A percentile compares a stretch with the other conserved stretches of the same genome.
Conservation (phyloP, 2,113 vertebrate genomes). For the Cyanoramphus novaezelandiae region DNA sequence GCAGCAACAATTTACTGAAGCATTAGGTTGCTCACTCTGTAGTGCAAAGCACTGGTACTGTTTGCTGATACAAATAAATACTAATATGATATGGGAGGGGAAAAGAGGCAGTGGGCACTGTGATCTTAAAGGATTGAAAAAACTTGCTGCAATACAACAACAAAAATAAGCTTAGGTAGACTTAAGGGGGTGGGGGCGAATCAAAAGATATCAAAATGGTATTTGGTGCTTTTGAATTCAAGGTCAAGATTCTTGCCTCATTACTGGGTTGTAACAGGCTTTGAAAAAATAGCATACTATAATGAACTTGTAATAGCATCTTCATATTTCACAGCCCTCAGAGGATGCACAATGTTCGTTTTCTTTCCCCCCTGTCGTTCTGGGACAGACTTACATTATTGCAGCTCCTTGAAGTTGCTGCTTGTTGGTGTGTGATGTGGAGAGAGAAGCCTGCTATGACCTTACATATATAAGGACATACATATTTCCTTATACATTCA, state of each 20-base stretch:
- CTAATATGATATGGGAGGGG: not conserved
- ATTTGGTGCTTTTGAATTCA: not conserved
- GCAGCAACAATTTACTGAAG: slow-evolving; percentile 56
- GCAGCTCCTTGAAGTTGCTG: not conserved
- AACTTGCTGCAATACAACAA: not conserved
- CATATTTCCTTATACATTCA: not conserved
- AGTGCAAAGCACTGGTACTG: slow-evolving; percentile 27
- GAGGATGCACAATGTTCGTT: not conserved
- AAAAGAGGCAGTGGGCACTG: not conserved
- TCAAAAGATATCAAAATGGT: not conserved
- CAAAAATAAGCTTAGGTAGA: not conserved
- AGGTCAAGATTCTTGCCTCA: not conserved
- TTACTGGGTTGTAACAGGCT: not conserved
- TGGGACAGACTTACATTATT: not conserved
- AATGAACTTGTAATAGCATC: not conserved
- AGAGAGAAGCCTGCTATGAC: not conserved
- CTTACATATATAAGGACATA: not conserved
- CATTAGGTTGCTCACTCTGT: slow-evolving; percentile 36
- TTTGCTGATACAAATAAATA: slow-evolving; percentile 66
- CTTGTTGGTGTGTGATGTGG: not conserved
- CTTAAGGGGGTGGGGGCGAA: not conserved
- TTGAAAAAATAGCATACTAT: not conserved
- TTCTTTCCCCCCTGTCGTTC: not conserved
- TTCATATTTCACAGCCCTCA: not conserved
- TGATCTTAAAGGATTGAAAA: not conserved